These are phyloP conservation scores for Poeciliopsis presidionis DNA, from an alignment of 2,797 vertebrate genomes.

Conservation along the genomic window DNA sequence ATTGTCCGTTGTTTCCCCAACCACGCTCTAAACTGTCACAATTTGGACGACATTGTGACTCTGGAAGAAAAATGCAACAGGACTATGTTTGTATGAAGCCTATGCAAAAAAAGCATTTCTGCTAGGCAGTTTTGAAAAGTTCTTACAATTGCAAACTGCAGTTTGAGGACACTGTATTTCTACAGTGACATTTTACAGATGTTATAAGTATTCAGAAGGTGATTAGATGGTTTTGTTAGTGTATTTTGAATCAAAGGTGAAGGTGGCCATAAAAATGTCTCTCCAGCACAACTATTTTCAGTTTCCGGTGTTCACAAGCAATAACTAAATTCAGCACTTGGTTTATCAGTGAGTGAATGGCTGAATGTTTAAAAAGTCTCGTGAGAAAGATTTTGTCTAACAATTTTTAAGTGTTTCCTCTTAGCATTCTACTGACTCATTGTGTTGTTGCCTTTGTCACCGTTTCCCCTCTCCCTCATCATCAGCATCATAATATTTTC, in stretches of 20 bases:
- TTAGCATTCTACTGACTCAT: conserved; percentile 29
- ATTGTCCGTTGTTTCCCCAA: conserved; percentile 73
- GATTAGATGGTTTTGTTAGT: conserved; percentile 38
- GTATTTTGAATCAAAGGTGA: conserved; percentile 23
- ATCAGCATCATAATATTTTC: conserved; percentile 77
- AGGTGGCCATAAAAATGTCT: conserved; percentile 27
- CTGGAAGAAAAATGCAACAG: conserved; percentile 40
- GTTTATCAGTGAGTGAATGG: conserved; percentile 40
- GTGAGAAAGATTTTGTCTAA: conserved; percentile 23
- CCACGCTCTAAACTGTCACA: conserved; percentile 73
- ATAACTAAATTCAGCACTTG: conserved; percentile 24
- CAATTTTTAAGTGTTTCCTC: conserved; percentile 25
- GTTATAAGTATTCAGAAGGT: conserved; percentile 31
- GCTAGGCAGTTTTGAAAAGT: conserved; percentile 10
- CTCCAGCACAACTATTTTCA: conserved; percentile 6
- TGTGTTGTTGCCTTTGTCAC: conserved; percentile 21
- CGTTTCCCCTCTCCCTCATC: conserved; percentile 53
- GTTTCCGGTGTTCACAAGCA: conserved; percentile 19
- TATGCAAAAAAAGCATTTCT: conserved; percentile 18
- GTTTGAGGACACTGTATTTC: conserved; percentile 13
- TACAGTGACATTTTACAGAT: conserved; percentile 18
- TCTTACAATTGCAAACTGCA: conserved; percentile 9
- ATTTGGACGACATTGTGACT: conserved; percentile 67
- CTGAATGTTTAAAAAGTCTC: conserved; percentile 24
- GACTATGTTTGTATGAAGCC: conserved; percentile 6